These are phyloP conservation scores for Lagocephalus sceleratus DNA, from an alignment of 2,797 vertebrate genomes.

Conservation along the genomic window DNA sequence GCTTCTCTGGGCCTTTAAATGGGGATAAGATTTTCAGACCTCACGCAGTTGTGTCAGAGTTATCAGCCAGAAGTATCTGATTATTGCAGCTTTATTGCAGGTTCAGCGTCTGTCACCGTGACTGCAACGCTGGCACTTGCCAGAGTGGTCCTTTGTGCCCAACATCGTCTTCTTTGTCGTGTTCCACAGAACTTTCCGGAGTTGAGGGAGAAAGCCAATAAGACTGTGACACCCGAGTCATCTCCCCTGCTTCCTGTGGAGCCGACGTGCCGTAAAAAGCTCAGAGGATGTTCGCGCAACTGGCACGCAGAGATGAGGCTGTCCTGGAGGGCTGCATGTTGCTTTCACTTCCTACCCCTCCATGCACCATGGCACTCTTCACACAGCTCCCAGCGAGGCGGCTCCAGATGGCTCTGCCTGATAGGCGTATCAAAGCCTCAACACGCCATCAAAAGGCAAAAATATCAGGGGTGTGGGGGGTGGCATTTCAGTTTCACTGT, in stretches of 20 bases:
- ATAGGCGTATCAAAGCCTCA: constrained; percentile 73
- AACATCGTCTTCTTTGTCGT: neutral
- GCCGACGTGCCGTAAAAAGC: constrained; percentile 43
- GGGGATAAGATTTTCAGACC: too few species aligned
- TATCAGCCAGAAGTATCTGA: neutral
- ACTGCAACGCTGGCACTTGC: neutral
- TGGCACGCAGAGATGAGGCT: constrained; percentile 58
- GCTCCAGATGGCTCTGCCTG: constrained; percentile 85
- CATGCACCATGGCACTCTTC: constrained; percentile 32
- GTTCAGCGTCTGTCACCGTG: neutral
- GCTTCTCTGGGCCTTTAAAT: too few species aligned
- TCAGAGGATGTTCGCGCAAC: constrained; percentile 71
- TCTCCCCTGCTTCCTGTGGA: constrained; percentile 69
- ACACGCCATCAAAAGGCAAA: constrained; percentile 31
- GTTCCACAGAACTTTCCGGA: neutral
- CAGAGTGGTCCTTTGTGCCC: neutral
- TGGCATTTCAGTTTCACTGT: too few species aligned
- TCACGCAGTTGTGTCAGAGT: too few species aligned
- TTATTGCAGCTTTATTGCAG: neutral
- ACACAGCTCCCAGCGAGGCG: constrained; percentile 68
- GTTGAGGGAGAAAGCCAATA: constrained; percentile 17
- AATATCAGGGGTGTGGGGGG: neutral
- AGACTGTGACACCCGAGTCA: constrained; percentile 32
- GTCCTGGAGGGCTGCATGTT: constrained; percentile 61
- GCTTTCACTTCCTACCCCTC: constrained; percentile 51